A percentile compares a stretch with the other conserved stretches of the same genome.
Conservation (phyloP, 2,888 invertebrate species). For the Mycalesis mineus region DNA sequence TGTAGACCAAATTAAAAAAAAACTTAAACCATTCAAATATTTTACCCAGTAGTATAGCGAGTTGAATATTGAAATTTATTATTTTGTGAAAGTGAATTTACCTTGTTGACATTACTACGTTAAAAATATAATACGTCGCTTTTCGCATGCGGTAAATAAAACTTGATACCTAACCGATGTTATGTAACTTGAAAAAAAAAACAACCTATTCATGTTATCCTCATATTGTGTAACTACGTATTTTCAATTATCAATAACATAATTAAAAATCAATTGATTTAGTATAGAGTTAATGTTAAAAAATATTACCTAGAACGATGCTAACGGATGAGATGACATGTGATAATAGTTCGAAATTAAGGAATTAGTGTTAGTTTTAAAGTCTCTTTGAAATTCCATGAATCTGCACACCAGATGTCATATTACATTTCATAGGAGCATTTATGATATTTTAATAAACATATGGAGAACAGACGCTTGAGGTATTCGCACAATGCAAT, state of each 20-base stretch:
- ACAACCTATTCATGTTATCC: conserved; percentile 14
- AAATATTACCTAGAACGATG: conserved; percentile 32
- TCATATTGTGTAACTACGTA: conserved; percentile 3
- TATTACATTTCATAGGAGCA: conserved; percentile 64
- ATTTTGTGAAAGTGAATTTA: conserved; percentile 71
- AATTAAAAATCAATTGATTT: conserved; percentile 11
- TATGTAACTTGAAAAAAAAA: conserved; percentile 14
- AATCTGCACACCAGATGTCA: conserved; percentile 42
- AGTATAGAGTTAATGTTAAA: conserved; percentile 18
- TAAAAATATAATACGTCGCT: conserved; percentile 35
- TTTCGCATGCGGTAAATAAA: conserved; percentile 14
- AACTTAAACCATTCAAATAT: conserved; percentile 16
- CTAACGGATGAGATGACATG: conserved; percentile 57
- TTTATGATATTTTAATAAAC: conserved; percentile 43
- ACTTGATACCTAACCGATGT: conserved; percentile 10
- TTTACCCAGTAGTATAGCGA: conserved; percentile 35
- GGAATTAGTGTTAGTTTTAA: conserved; percentile 28
- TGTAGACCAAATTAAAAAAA: conserved; percentile 41
- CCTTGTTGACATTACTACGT: conserved; percentile 46
- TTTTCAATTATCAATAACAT: conserved; percentile 5
- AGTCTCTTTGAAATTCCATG: conserved; percentile 16
- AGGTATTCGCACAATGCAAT: too few relatives aligned
- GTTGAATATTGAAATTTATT: conserved; percentile 47
- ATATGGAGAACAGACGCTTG: too few relatives aligned
- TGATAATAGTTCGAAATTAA: conserved; percentile 66